Conservation (phyloP, 2,113 vertebrate genomes). For the Carettochelys insculpta region DNA sequence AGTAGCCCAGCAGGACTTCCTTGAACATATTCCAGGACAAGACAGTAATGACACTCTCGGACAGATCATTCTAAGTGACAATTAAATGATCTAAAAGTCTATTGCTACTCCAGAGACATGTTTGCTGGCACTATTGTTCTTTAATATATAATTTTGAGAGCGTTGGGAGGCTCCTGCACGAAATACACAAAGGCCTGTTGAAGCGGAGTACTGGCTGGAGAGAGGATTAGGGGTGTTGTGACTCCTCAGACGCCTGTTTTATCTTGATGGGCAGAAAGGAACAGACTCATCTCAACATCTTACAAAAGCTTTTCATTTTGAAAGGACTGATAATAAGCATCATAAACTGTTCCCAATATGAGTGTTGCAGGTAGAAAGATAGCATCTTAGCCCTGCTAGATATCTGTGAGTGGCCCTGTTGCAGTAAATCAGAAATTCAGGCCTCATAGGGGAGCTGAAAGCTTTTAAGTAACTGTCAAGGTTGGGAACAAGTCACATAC, state of each 20-base stretch:
- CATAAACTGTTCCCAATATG: not conserved
- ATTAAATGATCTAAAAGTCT: conserved; percentile 57
- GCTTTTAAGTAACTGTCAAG: conserved; percentile 16
- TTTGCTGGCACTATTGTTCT: not conserved
- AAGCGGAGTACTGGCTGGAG: conserved; percentile 35
- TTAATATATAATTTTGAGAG: conserved; percentile 48
- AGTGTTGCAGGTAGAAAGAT: conserved; percentile 8
- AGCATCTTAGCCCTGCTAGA: not conserved
- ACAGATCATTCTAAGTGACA: conserved; percentile 50
- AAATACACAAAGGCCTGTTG: conserved; percentile 22
- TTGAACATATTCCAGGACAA: not conserved
- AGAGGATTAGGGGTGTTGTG: conserved; percentile 41
- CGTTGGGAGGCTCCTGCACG: conserved; percentile 28
- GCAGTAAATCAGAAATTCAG: conserved; percentile 31
- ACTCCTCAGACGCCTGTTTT: conserved; percentile 37
- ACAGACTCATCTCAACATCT: conserved; percentile 18
- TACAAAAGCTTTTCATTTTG: conserved; percentile 45
- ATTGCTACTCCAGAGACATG: not conserved
- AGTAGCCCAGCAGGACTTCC: not conserved
- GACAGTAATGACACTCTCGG: conserved; percentile 17
- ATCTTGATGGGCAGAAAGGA: conserved; percentile 51
- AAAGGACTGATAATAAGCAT: conserved; percentile 35
- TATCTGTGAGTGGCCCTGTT: conserved; percentile 18
- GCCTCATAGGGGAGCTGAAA: not conserved
- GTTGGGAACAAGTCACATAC: not conserved